phyloP scores from a whole-genome alignment of 2,113 vertebrate genomes.

The Labeo catla region DNA sequence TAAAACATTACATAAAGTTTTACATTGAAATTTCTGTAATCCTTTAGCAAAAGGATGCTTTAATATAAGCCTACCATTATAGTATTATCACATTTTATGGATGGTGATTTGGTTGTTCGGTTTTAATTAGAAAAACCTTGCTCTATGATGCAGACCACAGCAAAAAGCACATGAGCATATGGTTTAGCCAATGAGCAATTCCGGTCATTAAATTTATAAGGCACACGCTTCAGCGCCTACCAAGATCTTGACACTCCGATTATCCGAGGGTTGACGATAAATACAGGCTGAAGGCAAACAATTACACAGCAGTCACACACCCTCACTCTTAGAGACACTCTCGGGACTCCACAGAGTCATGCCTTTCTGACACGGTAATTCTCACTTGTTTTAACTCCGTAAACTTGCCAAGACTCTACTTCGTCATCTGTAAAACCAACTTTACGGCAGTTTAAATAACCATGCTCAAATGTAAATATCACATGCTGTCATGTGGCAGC shows the following conservation, averaged over 20 bases:
- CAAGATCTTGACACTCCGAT: conserved; percentile 15
- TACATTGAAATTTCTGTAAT: background rate
- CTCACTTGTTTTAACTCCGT: conserved; percentile 25
- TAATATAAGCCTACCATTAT: background rate
- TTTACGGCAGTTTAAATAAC: conserved; percentile 4
- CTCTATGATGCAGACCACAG: background rate
- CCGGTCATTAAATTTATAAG: conserved; percentile 17
- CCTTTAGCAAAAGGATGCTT: background rate
- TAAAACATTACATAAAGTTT: background rate
- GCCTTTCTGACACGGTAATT: conserved; percentile 40
- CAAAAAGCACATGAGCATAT: background rate
- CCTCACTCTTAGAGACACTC: background rate
- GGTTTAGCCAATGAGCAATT: background rate
- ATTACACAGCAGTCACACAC: conserved; percentile 39
- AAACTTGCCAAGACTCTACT: conserved; percentile 17
- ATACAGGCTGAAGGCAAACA: conserved; percentile 39
- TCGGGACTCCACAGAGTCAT: conserved; percentile 23
- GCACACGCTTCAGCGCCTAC: background rate
- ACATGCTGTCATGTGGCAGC: background rate
- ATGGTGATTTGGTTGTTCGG: background rate
- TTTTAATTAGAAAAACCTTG: conserved; percentile 4
- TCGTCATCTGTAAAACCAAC: background rate
- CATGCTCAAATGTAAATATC: background rate
- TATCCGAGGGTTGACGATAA: conserved; percentile 17
- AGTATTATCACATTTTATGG: background rate